A percentile compares a stretch with the other conserved stretches of the same genome.
phyloP scores from a whole-genome alignment of 2,113 vertebrate species.

The Pterocles orientalis region DNA sequence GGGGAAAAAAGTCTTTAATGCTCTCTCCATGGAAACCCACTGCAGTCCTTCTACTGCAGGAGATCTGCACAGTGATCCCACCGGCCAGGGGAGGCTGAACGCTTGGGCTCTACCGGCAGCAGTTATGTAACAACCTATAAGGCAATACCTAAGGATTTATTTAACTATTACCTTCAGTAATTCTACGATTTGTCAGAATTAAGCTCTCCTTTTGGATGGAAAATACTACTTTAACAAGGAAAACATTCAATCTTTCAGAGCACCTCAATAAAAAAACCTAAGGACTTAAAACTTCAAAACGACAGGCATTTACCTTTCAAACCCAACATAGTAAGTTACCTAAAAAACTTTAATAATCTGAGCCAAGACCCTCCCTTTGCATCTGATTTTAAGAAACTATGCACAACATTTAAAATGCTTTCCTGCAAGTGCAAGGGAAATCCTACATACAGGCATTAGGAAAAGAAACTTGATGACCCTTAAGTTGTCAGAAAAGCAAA shows the following conservation, averaged over 20 bases:
- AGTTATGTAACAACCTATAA: not conserved
- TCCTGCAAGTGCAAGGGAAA: not conserved
- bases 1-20: not conserved
- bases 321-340: not conserved
- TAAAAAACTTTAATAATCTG: not conserved
- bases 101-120: not conserved
- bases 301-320: not conserved
- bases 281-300: not conserved
- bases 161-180: not conserved
- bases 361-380: not conserved
- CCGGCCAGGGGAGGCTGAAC: not conserved
- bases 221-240: not conserved
- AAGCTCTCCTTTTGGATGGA: not conserved
- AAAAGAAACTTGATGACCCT: not conserved
- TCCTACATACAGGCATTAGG: not conserved
- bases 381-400: not conserved
- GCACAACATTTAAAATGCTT: not conserved
- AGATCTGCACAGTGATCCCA: not conserved
- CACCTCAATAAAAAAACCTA: not conserved
- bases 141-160: not conserved
- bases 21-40: constrained; percentile 46
- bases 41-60: not conserved
- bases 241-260: not conserved
- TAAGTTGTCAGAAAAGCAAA: not conserved
- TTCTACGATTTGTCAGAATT: not conserved